Base-by-base conservation (phyloP, 2,113 vertebrate species). In the Dromaius novaehollandiae region DNA sequence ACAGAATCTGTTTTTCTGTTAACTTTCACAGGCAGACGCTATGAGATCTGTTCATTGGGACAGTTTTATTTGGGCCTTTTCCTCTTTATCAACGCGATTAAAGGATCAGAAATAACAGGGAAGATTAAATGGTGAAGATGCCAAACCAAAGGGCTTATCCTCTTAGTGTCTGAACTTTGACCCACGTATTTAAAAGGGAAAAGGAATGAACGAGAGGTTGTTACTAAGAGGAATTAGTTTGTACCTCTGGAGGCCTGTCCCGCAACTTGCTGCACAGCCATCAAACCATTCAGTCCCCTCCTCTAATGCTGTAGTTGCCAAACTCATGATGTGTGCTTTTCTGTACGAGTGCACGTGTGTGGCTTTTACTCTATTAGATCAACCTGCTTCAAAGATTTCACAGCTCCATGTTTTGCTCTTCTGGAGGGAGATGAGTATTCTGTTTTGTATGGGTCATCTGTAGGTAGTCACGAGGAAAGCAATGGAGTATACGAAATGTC, bases 41-140 rank as follows among this genome's bases (percentile, higher is more conserved):
- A 13, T 61, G 55, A 74, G 71, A 25, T 95, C 94, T 96, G 50
- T 69, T 96, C 63, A 53, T 82, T 96, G 40, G 46, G 74, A 79
- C 53, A 70, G 58, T 92, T 96, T 94, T 88, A 95, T 96, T 94
- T 92, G 93, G 94, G 81, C 79, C 61, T 80, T 95, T 97, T 95
- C 84, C 82, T 94, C 95, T 88, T 90, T 97, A 90, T 97, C 93
- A 82, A 95, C 96, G 95, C 16, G 91, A 98, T 98, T 98, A 98
- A 97, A 96, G 95, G 98, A 97, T 98, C 97, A 98, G 96, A 97
- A 97, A 96, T 97, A 97, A 98, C 97, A 97, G 98, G 94, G 93
- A 91, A 97, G 98, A 98, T 98, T 98, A 98, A 96, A 89, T 93
- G 85, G 68, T 83, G 94, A 97, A 97, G 97, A 97, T 97, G 95